Percentiles rank a stretch among this genome's conserved stretches.
These are phyloP conservation scores for Tapirus terrestris DNA, from an alignment of 2,113 vertebrate species.

Conservation along the genomic window DNA sequence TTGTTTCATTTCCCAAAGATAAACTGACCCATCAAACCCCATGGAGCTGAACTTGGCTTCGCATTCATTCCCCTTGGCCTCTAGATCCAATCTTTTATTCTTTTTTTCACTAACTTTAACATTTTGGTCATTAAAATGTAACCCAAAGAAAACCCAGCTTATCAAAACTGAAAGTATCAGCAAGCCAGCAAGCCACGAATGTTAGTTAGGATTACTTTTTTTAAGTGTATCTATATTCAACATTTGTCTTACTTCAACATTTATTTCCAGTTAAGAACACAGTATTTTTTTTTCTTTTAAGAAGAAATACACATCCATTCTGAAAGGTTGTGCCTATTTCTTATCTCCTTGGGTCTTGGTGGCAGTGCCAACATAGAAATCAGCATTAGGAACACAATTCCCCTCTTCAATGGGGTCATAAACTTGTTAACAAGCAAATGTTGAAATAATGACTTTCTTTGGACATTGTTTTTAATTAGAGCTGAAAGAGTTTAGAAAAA, in stretches of 20 bases:
- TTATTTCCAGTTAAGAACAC: conserved; percentile 9
- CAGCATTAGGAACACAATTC: not conserved
- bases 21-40: not conserved
- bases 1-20: conserved; percentile 34
- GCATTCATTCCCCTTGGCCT: not conserved
- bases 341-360: not conserved
- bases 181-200: conserved; percentile 45
- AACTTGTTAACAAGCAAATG: conserved; percentile 54
- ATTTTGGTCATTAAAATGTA: conserved; percentile 45
- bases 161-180: conserved; percentile 53
- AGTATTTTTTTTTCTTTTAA: not conserved
- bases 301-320: not conserved
- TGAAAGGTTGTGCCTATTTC: conserved; percentile 23
- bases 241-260: conserved; percentile 10
- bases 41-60: not conserved
- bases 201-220: conserved; percentile 7
- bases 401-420: conserved; percentile 4
- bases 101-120: not conserved
- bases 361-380: conserved; percentile 34
- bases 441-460: conserved; percentile 69
- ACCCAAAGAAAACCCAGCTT: conserved; percentile 18
- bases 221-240: not conserved
- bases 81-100: not conserved
- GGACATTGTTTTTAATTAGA: conserved; percentile 72
- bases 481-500: conserved; percentile 68